Base-by-base conservation (phyloP, 2,888 invertebrate species). In the Trissoscelio sp. region DNA sequence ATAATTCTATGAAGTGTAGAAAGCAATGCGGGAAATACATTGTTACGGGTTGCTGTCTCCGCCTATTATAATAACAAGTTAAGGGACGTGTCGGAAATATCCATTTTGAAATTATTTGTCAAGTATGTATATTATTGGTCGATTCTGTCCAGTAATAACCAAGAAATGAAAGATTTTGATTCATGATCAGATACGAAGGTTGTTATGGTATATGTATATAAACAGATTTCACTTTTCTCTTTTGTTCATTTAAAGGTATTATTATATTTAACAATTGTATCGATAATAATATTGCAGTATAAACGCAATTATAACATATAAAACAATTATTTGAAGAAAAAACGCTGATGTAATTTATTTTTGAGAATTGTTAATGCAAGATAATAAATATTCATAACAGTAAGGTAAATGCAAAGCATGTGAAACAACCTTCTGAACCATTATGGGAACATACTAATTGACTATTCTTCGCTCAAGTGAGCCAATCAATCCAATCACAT, bases 401-500 rank as follows among this genome's bases (percentile, higher is more conserved):
- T 16, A 28, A 67, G 7, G 11, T 60, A 42, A 46, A 46, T 31
- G 14, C 11, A 16, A 31, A 16, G 24, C 46, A n/a, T 9, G 34
- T 39, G 18, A 53, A 55, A 44, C 57, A 69, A 60, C 24, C 24
- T 31, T 57, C 51, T 51, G 57, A 70, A 57, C 22, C 58, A 64
- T 70, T 70, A 57, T 64, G 69, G 70, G 78, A 78, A 70, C 78
- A 28, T 6, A 57, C 31, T 70, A 70, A 78, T 78, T 69, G 78
- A 46, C 62, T 57, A 62, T 70, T 70, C 70, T 78, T 62, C 57
- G 44, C 55, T 70, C 62, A 64, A 70, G 14, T 46, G 48, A 78
- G 57, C 78, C 70, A 78, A 78, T 70, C 70, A 78, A 78, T 78
- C 44, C 70, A 70, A 78, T 78, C 55, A 64, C 31, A 67, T 57